Base-by-base conservation (phyloP, 2,797 vertebrate species). In the Trematomus bernacchii region DNA sequence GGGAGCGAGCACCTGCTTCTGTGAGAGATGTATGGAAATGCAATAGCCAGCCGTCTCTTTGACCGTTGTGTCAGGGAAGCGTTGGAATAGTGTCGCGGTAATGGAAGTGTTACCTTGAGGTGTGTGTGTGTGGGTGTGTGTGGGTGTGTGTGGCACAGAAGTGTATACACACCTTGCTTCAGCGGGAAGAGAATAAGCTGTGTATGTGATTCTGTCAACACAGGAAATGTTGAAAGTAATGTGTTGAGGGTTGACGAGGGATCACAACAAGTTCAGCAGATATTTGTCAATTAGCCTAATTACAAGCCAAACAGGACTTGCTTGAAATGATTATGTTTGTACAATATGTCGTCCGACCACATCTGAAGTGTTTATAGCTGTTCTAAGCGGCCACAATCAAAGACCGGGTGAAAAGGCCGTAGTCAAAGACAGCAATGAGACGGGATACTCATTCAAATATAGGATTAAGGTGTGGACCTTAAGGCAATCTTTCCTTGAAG, bases 91-190 rank as follows among this genome's bases (percentile, higher is more conserved):
- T 2, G 18, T 12, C 2, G 46, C 54, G 2, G 9, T 66, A 77
- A 79, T 73, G 59, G 71, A 79, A 66, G 74, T 27, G 60, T 78
- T 77, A 66, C 58, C 66, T 78, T 50, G 68, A 84, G 78, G 51
- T 46, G 57, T 67, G 60, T 57, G 51, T 43, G 57, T 70, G 60
- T 57, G 51, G 46, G 57, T 69, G 60, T 53, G 21, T 30, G n/a
- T n/a, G 33, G 8, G 33, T 37, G 33, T 70, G 57, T 57, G 51
- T 46, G 57, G 61, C 50, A 40, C 62, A 71, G 43, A 79, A 76
- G 74, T 67, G n/a, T n/a, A n/a, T n/a, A n/a, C n/a, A n/a, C n/a
- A n/a, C n/a, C n/a, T n/a, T 43, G 76, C 75, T 52, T 66, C 8
- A 9, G 23, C 79, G 68, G 33, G 6, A n/a, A 21, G 33, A 42